These are phyloP conservation scores for Pogonomyrmex barbatus DNA, from an alignment of 1,140 invertebrate species.

Conservation along the genomic window DNA sequence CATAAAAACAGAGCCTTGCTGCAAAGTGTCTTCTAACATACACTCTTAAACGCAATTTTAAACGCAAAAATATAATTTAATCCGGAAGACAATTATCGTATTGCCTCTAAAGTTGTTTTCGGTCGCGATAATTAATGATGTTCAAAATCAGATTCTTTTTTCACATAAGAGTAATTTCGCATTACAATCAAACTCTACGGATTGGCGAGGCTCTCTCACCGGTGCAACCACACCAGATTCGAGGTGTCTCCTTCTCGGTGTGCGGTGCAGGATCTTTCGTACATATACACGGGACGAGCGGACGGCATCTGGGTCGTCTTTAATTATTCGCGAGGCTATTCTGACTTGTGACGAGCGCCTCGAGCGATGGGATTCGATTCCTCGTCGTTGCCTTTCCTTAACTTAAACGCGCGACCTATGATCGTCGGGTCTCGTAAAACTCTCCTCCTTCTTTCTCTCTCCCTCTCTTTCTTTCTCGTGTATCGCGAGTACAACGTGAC, in stretches of 20 bases:
- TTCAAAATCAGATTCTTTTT: no score
- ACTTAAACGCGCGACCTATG: slow-evolving; percentile 4
- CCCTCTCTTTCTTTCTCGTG: not conserved
- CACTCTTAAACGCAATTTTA: not conserved
- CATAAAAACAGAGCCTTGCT: not conserved
- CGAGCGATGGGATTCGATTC: slow-evolving; percentile 69
- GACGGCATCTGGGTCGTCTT: slow-evolving; percentile 74
- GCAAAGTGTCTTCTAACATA: not conserved
- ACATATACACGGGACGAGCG: slow-evolving; percentile 54
- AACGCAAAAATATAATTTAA: not conserved
- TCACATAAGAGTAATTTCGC: not conserved
- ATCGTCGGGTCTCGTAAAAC: not conserved
- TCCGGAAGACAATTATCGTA: not conserved
- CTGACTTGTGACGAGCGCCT: slow-evolving; percentile 68
- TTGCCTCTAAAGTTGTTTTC: not conserved
- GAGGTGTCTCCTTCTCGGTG: slow-evolving; percentile 5
- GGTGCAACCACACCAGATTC: not conserved
- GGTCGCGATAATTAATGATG: not conserved
- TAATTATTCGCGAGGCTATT: slow-evolving; percentile 75
- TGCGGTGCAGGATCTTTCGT: slow-evolving; percentile 42
- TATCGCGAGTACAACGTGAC: not conserved
- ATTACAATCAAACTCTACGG: not conserved
- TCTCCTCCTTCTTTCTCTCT: not conserved
- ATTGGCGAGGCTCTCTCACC: slow-evolving; percentile 11
- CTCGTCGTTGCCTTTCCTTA: slow-evolving; percentile 51